Base-by-base conservation (phyloP, 2,797 vertebrate species). In the Poecile montanus region DNA sequence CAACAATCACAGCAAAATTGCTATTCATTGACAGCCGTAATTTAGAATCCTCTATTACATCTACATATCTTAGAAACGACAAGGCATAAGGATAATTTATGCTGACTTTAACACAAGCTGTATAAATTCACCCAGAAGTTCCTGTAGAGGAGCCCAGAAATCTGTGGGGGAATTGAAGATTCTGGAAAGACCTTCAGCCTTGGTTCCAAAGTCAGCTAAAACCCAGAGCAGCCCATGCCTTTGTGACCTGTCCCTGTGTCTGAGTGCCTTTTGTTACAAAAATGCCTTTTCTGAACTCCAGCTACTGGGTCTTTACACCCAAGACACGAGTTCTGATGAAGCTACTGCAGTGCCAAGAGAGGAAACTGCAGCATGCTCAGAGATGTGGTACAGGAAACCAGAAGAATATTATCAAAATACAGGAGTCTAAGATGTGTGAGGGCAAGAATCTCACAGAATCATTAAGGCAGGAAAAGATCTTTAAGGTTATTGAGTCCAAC, bases 41-140 rank as follows among this genome's bases (percentile, higher is more conserved):
- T 97, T 96, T 88, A 96, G 94, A 96, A 66, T 89, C 66, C 79
- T 86, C 95, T 79, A 91, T 94, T 92, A 88, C 91, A 94, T 91
- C 91, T 86, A 94, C 92, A 91, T 86, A 45, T 84, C 90, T 92
- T 66, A 85, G 61, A 95, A 95, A 97, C 73, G 53, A 85, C 65
- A 84, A 95, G 79, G 91, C 94, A 96, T 95, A 95, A 95, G 94
- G 94, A 94, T 92, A 97, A 96, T 95, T 95, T 97, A 95, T 94
- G 94, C 95, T 89, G 93, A 93, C 93, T 95, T 95, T 68, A 96
- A 96, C 89, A 95, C 85, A 94, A 95, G 87, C 93, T 91, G 91
- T 89, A 96, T 78, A 92, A 95, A 94, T 94, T 96, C 87, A 96
- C 89, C 95, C 93, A 94, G 83, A 93, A 96, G 71, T 50, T 95